These are phyloP conservation scores for Aepyceros melampus DNA, from an alignment of 2,113 vertebrate species.

Conservation along the genomic window DNA sequence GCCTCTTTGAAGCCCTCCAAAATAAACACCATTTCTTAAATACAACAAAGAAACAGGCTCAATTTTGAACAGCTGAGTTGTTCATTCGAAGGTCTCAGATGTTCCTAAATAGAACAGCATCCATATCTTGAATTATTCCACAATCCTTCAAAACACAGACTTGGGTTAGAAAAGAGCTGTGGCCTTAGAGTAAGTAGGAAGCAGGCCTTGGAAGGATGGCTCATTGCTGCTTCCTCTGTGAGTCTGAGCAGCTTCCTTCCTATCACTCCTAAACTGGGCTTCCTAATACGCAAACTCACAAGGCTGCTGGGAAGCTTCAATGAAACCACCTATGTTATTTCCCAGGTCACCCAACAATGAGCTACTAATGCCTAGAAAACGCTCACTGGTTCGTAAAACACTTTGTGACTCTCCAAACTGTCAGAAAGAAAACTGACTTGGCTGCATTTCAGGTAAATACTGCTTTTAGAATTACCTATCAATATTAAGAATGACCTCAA, in stretches of 20 bases:
- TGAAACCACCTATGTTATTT: neutral
- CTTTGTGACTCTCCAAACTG: neutral
- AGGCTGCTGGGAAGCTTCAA: neutral
- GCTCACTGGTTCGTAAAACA: neutral
- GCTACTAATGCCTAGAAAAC: neutral
- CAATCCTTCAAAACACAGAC: neutral
- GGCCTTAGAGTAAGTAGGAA: neutral
- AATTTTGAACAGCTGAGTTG: neutral
- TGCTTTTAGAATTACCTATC: neutral
- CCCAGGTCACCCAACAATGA: neutral
- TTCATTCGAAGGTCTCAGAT: neutral
- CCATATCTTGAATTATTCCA: neutral
- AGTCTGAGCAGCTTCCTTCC: neutral
- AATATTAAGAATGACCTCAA: neutral
- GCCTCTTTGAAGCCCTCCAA: neutral
- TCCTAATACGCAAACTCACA: neutral
- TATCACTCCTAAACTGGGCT: neutral
- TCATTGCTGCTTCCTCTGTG: neutral
- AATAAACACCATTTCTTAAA: neutral
- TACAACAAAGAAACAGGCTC: constrained; percentile 19
- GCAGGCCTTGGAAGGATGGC: neutral
- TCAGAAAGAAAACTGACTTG: neutral
- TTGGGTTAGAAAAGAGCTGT: neutral
- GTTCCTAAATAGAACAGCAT: neutral
- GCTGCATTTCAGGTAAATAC: neutral